phyloP scores from a whole-genome alignment of 2,113 vertebrate genomes.

The Sorex araneus region DNA sequence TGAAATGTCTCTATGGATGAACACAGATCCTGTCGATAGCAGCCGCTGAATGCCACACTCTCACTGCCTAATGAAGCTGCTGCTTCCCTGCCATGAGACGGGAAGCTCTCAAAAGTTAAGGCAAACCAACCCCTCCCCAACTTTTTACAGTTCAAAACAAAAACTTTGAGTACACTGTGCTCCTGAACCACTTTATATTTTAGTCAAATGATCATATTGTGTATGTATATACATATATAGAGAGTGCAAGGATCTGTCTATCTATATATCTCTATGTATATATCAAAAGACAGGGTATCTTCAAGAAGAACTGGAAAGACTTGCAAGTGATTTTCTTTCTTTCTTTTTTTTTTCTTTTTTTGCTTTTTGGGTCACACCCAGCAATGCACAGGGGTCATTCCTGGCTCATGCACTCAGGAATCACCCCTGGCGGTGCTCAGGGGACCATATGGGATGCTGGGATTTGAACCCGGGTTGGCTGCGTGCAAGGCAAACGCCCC shows the following conservation, averaged over 20 bases:
- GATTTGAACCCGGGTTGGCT: no score
- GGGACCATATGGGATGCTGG: no score
- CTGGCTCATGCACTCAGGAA: no score
- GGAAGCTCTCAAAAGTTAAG: conserved; percentile 48
- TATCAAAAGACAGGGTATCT: not conserved
- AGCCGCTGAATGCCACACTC: not conserved
- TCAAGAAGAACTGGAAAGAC: conserved; percentile 42
- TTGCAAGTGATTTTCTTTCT: conserved; percentile 41
- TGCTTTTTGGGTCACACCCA: no score
- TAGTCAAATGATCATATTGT: conserved; percentile 18
- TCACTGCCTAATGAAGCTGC: conserved; percentile 44
- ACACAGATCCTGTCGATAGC: conserved; percentile 50
- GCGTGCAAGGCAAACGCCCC: no score
- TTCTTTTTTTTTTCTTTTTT: no score
- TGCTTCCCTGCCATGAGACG: conserved; percentile 60
- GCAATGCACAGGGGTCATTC: no score
- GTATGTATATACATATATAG: no score
- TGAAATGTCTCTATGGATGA: conserved; percentile 72
- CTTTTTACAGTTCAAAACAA: conserved; percentile 65
- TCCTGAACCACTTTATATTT: not conserved
- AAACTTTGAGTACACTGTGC: conserved; percentile 54
- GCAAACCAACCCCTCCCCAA: not conserved
- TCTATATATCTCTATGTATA: not conserved
- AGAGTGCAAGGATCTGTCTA: no score
- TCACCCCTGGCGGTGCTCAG: no score